Evolutionary conservation across 2,888 invertebrate genomes (phyloP), one percentile per base, ranked within the genome.

Genomic region (Selenia dentaria): DNA sequence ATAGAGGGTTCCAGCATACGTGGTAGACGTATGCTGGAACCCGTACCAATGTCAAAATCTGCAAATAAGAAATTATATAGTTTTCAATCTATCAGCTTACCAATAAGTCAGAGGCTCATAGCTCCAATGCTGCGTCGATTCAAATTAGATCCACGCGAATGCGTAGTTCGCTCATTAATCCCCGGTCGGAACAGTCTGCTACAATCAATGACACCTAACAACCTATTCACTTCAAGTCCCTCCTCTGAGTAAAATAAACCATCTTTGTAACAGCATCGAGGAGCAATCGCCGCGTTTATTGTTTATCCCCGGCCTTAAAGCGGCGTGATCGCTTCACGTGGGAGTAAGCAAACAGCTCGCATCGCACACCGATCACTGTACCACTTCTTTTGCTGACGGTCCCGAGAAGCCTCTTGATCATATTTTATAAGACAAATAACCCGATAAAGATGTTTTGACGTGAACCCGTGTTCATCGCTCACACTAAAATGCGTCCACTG

Each of bases 381-480:
- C 79, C 82, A 81, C 85, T 84, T 85, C 85, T 88, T 88, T 87
- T 86, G 89, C 90, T 89, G 88, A 88, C 86, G 86, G 76, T 89
- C 82, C 85, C 79, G 78, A 82, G 80, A 84, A 83, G 85, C 81
- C 88, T 82, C 89, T 89, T 80, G 88, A 90, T 89, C 88, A 88
- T 88, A 89, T 89, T 90, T 89, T 88, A 88, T 89, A 90, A 90
- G 89, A 90, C 90, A 90, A 90, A 89, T 89, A 90, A 89, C 88
- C 83, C 82, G 89, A 90, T 90, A 89, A 89, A 90, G 88, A 90
- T 89, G 88, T 90, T 90, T 87, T 90, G 90, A 90, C 90, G 84
- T 87, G 89, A 83, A 90, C 85, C 89, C 83, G 81, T 89, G 89
- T 90, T 86, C 89, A 87, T 87, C 86, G 88, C 86, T 88, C 87